phyloP scores from a whole-genome alignment of 2,888 invertebrate genomes.

The Tetropium fuscum region DNA sequence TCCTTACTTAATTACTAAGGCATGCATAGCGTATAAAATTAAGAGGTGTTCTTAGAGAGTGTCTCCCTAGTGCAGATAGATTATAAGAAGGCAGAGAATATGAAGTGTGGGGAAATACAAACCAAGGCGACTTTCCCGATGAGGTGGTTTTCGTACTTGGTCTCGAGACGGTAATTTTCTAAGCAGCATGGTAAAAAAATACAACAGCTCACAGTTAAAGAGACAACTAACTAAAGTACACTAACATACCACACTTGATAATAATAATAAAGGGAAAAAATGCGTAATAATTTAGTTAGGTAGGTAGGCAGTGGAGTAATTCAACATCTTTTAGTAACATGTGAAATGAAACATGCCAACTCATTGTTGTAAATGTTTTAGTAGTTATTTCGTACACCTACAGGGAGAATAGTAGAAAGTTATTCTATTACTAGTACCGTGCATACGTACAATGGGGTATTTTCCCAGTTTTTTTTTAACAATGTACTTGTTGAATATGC shows the following conservation, averaged over 20 bases:
- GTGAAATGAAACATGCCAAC: slow-evolving; percentile 25
- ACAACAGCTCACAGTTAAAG: slow-evolving; percentile 13
- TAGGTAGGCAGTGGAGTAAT: background rate
- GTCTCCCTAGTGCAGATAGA: background rate
- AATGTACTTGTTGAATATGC: too few species aligned
- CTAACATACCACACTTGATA: slow-evolving; percentile 9
- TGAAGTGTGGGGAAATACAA: slow-evolving; percentile 75
- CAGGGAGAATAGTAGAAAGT: slow-evolving; percentile 4
- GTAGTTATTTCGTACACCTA: background rate
- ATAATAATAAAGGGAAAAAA: background rate
- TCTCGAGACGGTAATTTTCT: slow-evolving; percentile 98
- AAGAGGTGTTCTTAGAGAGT: background rate
- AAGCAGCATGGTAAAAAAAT: slow-evolving; percentile 66
- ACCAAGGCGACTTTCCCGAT: slow-evolving; percentile 97
- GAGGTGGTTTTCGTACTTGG: slow-evolving; percentile 97
- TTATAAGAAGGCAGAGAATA: slow-evolving; percentile 4
- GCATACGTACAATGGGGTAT: slow-evolving; percentile 26
- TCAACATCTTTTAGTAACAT: background rate
- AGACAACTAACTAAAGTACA: slow-evolving; percentile 2
- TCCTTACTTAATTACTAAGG: background rate
- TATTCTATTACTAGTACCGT: slow-evolving; percentile 18
- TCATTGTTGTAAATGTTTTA: background rate
- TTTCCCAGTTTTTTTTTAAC: too few species aligned
- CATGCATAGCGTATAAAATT: slow-evolving; percentile 12
- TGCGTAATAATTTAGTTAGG: background rate